phyloP scores from a whole-genome alignment of 2,113 vertebrate species.

The Varanus komodoensis region DNA sequence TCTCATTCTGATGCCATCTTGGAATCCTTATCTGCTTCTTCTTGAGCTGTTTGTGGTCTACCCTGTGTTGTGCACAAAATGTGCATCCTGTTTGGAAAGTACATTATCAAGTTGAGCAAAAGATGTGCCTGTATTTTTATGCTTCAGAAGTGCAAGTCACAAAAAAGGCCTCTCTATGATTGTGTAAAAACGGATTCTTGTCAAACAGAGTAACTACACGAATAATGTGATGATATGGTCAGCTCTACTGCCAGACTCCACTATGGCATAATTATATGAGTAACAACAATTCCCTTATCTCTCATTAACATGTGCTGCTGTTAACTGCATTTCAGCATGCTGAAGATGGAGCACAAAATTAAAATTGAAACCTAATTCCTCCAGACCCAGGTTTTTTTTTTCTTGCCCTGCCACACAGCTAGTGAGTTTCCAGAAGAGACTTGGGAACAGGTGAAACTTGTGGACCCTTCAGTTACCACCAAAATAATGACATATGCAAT shows the following conservation, averaged over 20 bases:
- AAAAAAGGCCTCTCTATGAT: constrained; percentile 60
- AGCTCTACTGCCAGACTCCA: constrained; percentile 64
- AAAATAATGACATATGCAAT: rapidly evolving
- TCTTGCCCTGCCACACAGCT: background rate
- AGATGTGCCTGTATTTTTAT: constrained; percentile 44
- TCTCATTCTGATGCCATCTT: too few relatives aligned
- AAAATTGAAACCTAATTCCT: constrained; percentile 66
- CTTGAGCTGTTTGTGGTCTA: constrained; percentile 46
- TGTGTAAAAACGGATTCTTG: constrained; percentile 63
- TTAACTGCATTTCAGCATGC: constrained; percentile 73
- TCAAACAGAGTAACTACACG: constrained; percentile 59
- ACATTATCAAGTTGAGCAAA: constrained; percentile 49
- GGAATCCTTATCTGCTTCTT: constrained; percentile 45
- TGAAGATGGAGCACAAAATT: constrained; percentile 69
- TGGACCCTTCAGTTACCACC: constrained; percentile 14
- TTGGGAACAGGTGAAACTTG: constrained; percentile 13
- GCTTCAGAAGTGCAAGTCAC: constrained; percentile 62
- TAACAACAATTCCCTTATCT: constrained; percentile 82
- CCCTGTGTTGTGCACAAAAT: constrained; percentile 38
- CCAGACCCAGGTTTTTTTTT: background rate
- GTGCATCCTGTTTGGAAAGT: background rate
- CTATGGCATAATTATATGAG: constrained; percentile 75
- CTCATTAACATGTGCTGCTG: constrained; percentile 80
- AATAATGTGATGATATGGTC: constrained; percentile 57
- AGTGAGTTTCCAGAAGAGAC: constrained; percentile 25